Base-by-base conservation (phyloP, 2,888 invertebrate species). In the Galeopsomyia nigrocyanea region DNA sequence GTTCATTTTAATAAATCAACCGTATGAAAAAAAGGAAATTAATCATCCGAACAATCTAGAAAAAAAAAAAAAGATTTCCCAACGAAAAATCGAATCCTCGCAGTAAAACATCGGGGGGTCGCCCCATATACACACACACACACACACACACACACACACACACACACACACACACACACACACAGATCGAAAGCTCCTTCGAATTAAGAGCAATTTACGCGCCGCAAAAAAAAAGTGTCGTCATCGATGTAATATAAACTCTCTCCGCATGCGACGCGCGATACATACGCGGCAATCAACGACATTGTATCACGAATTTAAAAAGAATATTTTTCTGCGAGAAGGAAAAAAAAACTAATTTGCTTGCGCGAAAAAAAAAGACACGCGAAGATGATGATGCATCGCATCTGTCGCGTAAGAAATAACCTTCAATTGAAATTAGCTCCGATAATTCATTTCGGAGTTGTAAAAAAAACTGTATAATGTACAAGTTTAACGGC, bases 191-290 rank as follows among this genome's bases (percentile, higher is more conserved):
- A n/a, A n/a, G n/a, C n/a, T n/a, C n/a, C n/a, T n/a, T 71, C 76
- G 76, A 84, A 84, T 84, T 84, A 81, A 80, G 82, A 82, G 79
- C 82, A 84, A 84, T 84, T 5, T 84, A 83, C 79, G 73, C 74
- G 75, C 2, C 26, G 26, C 26, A 26, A 26, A 26, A 26, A 26
- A 26, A 26, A 26, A 79, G 78, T 81, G 78, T 75, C 79, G 80
- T 81, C 82, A 80, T 78, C 74, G 75, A 78, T 79, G 75, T 16
- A 78, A 51, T 60, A 51, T 67, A 58, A 7, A 9, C 7, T 7
- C 47, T 7, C 47, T 22, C 66, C 50, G 10, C 49, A 56, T 55
- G 21, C 19, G 58, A 22, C 16, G 67, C 6, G 26, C 16, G 56
- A 26, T 31, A 31, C 17, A 31, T 56, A 26, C n/a, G 53, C 26